Evolutionary conservation across 1,140 invertebrate species (phyloP).

Genomic region (Gryon sp.): DNA sequence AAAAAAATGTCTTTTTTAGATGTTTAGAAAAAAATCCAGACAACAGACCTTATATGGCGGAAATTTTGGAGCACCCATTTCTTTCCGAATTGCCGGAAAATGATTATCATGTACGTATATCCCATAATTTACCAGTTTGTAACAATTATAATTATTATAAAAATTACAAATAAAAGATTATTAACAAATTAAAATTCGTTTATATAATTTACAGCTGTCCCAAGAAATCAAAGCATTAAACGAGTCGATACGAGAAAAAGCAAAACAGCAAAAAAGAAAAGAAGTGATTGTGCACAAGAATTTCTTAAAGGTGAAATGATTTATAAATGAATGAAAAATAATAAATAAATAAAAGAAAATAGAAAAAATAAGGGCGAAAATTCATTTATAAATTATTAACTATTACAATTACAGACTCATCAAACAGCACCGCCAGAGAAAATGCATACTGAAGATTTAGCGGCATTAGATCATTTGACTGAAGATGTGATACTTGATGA

Average conservation of each 20-base stretch:
- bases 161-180: constrained; percentile 5
- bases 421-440: constrained; percentile 80
- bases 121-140: too few relatives aligned
- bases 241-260: constrained; percentile 75
- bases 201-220: constrained; percentile 72
- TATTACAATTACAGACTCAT: constrained; percentile 55
- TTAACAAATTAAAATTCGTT: neutral
- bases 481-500: constrained; percentile 90
- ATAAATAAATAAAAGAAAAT: neutral
- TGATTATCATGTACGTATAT: constrained; percentile 86
- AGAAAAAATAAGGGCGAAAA: too few relatives aligned
- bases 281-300: constrained; percentile 85
- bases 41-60: constrained; percentile 90
- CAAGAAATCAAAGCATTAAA: constrained; percentile 84
- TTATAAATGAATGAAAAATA: neutral
- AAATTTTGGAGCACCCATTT: constrained; percentile 94
- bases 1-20: too few relatives aligned
- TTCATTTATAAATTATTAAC: neutral
- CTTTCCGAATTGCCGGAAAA: constrained; percentile 86
- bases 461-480: constrained; percentile 87
- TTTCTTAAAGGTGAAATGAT: constrained; percentile 77
- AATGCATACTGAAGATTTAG: constrained; percentile 92
- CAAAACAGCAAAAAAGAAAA: constrained; percentile 73
- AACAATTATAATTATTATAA: too few relatives aligned
- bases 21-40: constrained; percentile 95